Base-by-base conservation (phyloP, 2,888 invertebrate genomes). In the Petrophora chlorosata region DNA sequence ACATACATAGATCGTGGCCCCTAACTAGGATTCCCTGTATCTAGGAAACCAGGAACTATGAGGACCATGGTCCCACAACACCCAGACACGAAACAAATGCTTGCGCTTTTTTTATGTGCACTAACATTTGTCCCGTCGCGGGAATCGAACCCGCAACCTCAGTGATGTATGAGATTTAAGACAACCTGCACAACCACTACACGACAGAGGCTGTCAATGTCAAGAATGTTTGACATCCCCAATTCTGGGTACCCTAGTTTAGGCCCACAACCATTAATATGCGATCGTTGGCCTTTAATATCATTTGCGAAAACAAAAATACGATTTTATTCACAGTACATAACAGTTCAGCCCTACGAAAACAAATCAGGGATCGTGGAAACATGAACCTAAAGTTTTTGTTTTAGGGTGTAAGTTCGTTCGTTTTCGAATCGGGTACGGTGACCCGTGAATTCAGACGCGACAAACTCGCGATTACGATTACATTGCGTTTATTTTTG, bases 401-500 rank as follows among this genome's bases (percentile, higher is more conserved):
- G 0, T 0, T 28, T 55, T 60, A 34, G 45, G 41, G 56, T 59
- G 15, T 39, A 25, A 58, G 44, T 65, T 14, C 22, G 7, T 26
- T 13, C 34, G 8, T 19, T 14, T 5, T 29, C 9, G 8, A 8
- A 40, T 61, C 43, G 53, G 64, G 63, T 59, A 69, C 65, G 56
- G 61, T 66, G 66, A 66, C 67, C 64, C 59, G 56, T 55, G 59
- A 56, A 72, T 59, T 65, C 57, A 60, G 57, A 47, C 54, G 61
- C 65, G 63, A 67, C 70, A 64, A 67, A 68, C 49, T 38, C 35
- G 59, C 67, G 65, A 69, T 68, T 67, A 64, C 54, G 68, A 72
- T 72, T 70, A 71, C 65, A 57, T 54, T 63, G 59, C 64, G 60
- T 65, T 58, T 56, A 62, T 65, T 73, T 74, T 75, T 70, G 60